Conservation (phyloP, 2,888 invertebrate genomes). For the Aquatica leii region DNA sequence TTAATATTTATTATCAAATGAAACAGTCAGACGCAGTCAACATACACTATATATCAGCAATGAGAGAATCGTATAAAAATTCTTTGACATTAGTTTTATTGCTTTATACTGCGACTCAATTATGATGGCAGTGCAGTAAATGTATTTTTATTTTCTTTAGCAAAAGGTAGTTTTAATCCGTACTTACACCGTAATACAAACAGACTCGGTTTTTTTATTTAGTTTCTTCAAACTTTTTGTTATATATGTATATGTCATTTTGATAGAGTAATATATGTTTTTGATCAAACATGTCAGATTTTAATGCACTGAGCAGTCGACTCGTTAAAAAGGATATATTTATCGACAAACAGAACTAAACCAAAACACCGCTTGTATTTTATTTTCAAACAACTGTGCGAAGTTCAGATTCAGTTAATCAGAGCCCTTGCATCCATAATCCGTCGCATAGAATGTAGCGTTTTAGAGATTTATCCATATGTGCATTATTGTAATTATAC, state of each 20-base stretch:
- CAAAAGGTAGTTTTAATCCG: too few relatives aligned
- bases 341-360: slow-evolving; percentile 44
- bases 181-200: background rate
- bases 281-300: slow-evolving; percentile 27
- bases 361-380: slow-evolving; percentile 44
- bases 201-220: background rate
- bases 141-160: background rate
- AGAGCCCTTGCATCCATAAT: slow-evolving; percentile 33
- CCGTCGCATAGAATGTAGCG: slow-evolving; percentile 16
- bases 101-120: too few relatives aligned
- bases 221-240: too few relatives aligned
- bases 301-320: slow-evolving; percentile 27
- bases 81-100: background rate
- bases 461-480: too few relatives aligned
- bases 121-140: too few relatives aligned
- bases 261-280: slow-evolving; percentile 22
- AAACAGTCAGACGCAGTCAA: slow-evolving; percentile 8
- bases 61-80: slow-evolving; percentile 3
- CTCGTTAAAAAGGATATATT: slow-evolving; percentile 43
- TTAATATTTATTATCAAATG: slow-evolving; percentile 14
- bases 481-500: too few relatives aligned
- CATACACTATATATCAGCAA: slow-evolving; percentile 5
- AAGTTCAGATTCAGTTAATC: slow-evolving; percentile 32
- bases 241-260: too few relatives aligned
- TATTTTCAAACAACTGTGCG: slow-evolving; percentile 44